phyloP scores from a whole-genome alignment of 2,888 invertebrate species.

The Parapristionchus giblindavisi region DNA sequence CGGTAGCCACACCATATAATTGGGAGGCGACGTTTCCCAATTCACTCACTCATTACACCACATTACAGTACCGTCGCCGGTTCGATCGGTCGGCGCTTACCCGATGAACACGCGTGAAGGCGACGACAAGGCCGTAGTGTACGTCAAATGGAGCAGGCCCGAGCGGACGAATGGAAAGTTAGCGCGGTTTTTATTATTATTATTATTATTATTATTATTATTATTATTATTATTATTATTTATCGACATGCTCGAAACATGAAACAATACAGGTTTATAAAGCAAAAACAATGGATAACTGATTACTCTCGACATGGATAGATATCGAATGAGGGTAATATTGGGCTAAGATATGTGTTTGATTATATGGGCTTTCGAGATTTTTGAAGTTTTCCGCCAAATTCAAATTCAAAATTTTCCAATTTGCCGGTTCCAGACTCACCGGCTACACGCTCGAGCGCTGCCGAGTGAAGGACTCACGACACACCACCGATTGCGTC shows the following conservation, averaged over 20 bases:
- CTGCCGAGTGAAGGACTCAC: slow-evolving; percentile 24
- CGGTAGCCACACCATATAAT: too few relatives aligned
- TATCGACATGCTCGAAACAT: too few relatives aligned
- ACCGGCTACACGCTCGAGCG: slow-evolving; percentile 32
- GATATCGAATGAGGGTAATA: not conserved
- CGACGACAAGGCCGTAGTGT: slow-evolving; percentile 69
- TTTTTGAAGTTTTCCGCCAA: not conserved
- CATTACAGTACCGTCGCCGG: slow-evolving; percentile 62
- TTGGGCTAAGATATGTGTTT: not conserved
- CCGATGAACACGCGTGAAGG: slow-evolving; percentile 60
- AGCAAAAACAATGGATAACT: too few relatives aligned
- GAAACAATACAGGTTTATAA: too few relatives aligned
- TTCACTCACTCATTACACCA: slow-evolving; percentile 1
- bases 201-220: too few relatives aligned
- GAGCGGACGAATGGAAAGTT: slow-evolving; percentile 86
- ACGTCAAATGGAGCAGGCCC: slow-evolving; percentile 89
- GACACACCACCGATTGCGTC: slow-evolving; percentile 21
- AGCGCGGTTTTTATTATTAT: slow-evolving; percentile 42
- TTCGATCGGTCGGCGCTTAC: slow-evolving; percentile 61
- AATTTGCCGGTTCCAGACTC: too few relatives aligned
- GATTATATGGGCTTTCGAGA: not conserved
- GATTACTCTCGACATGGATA: too few relatives aligned
- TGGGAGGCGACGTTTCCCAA: too few relatives aligned
- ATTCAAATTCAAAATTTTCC: not conserved
- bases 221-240: too few relatives aligned